phyloP scores from a whole-genome alignment of 2,797 vertebrate genomes.

The Distichodus sexfasciatus region DNA sequence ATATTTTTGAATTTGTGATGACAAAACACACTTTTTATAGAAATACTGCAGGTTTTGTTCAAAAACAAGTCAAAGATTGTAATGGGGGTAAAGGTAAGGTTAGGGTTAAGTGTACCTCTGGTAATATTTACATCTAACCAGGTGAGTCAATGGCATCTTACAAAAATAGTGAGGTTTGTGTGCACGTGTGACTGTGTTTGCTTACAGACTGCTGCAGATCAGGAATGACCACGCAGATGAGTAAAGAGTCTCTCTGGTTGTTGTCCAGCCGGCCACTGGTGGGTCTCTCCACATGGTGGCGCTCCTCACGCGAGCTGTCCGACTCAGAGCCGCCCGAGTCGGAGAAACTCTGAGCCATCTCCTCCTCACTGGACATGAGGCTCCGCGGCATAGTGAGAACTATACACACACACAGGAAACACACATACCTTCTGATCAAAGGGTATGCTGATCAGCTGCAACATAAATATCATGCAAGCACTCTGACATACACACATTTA shows the following conservation, averaged over 20 bases:
- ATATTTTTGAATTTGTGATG: too few species aligned
- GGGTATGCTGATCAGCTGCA: not conserved
- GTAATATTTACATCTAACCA: too few species aligned
- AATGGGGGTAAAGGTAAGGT: not conserved
- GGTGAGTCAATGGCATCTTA: too few species aligned
- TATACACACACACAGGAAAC: too few species aligned
- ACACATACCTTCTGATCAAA: not conserved
- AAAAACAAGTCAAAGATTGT: too few species aligned
- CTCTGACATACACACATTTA: too few species aligned
- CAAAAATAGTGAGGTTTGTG: not conserved
- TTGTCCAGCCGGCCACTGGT: constrained; percentile 40
- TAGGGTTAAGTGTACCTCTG: not conserved
- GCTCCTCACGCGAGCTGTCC: constrained; percentile 84
- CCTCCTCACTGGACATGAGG: constrained; percentile 88
- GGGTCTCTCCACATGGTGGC: constrained; percentile 75
- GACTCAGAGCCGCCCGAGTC: constrained; percentile 83
- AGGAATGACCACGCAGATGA: constrained; percentile 81
- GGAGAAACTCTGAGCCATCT: constrained; percentile 87
- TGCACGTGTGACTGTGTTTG: constrained; percentile 7
- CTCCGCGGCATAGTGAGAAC: constrained; percentile 79
- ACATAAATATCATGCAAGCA: too few species aligned
- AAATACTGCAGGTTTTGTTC: too few species aligned
- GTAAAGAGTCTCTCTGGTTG: constrained; percentile 70
- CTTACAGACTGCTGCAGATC: constrained; percentile 88
- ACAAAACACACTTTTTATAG: too few species aligned